phyloP scores from a whole-genome alignment of 2,113 vertebrate genomes.

The Albula glossodonta region DNA sequence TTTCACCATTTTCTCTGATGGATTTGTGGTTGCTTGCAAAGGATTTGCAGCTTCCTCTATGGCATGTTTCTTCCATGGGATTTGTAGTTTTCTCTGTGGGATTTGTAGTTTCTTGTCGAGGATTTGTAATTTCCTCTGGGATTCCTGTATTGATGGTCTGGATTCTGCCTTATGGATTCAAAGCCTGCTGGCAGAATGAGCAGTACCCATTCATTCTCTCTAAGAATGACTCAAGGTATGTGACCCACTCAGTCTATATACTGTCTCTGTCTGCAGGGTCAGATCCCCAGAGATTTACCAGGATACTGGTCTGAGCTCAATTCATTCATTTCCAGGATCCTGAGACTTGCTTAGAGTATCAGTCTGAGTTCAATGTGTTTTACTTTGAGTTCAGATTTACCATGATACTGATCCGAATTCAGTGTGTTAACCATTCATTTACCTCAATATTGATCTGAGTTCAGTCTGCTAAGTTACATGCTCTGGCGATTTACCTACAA shows the following conservation, averaged over 20 bases:
- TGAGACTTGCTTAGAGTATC: no score
- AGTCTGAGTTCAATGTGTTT: no score
- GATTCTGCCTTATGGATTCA: conserved; percentile 67
- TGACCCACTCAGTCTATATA: neutral
- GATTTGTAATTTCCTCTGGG: conserved; percentile 16
- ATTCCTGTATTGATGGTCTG: conserved; percentile 63
- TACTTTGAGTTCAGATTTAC: no score
- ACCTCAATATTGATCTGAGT: no score
- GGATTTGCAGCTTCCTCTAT: neutral
- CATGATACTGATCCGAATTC: no score
- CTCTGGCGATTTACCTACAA: no score
- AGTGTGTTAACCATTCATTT: no score
- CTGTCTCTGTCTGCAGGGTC: neutral
- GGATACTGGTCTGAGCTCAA: neutral
- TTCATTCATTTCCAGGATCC: no score
- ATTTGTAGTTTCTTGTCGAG: conserved; percentile 57
- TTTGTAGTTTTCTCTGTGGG: conserved; percentile 35
- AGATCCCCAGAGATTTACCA: neutral
- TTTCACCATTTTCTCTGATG: no score
- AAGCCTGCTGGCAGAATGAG: conserved; percentile 62
- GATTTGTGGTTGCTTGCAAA: no score
- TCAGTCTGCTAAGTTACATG: no score
- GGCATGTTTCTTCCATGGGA: no score
- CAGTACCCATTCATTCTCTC: conserved; percentile 51
- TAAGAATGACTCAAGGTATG: neutral